Percentiles rank a stretch among this genome's conserved stretches.
These are phyloP conservation scores for Caenorhabditis zanzibari DNA, from an alignment of 2,888 invertebrate species.

Conservation along the genomic window DNA sequence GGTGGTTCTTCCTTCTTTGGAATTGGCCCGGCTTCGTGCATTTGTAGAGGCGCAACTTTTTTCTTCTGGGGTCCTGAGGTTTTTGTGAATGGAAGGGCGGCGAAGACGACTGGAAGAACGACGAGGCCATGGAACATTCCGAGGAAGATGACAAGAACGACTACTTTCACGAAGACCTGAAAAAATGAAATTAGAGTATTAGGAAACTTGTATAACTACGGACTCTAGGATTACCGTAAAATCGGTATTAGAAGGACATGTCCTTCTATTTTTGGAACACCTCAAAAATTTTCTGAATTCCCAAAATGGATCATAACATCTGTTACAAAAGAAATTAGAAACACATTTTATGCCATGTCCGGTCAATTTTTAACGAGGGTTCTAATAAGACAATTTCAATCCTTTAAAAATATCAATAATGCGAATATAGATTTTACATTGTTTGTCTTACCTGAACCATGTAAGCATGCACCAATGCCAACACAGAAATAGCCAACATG, in stretches of 20 bases:
- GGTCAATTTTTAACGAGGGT: too few relatives aligned
- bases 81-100: constrained; percentile 79
- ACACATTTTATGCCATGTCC: too few relatives aligned
- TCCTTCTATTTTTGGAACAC: too few relatives aligned
- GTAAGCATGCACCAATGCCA: constrained; percentile 81
- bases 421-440: too few relatives aligned
- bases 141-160: constrained; percentile 80
- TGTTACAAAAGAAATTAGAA: too few relatives aligned
- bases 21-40: constrained; percentile 54
- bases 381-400: too few relatives aligned
- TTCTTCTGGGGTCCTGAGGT: constrained; percentile 65
- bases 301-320: too few relatives aligned
- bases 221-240: too few relatives aligned
- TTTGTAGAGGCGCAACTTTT: constrained; percentile 43
- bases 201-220: neutral
- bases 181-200: neutral
- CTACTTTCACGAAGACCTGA: constrained; percentile 77
- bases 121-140: constrained; percentile 82
- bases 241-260: too few relatives aligned
- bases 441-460: constrained; percentile 81
- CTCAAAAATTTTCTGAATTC: too few relatives aligned
- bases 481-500: constrained; percentile 76
- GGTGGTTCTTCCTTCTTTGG: constrained; percentile 49
- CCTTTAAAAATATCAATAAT: too few relatives aligned
- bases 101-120: constrained; percentile 81